Base-by-base conservation (phyloP, 2,888 invertebrate species). In the Halictus quadricinctus region DNA sequence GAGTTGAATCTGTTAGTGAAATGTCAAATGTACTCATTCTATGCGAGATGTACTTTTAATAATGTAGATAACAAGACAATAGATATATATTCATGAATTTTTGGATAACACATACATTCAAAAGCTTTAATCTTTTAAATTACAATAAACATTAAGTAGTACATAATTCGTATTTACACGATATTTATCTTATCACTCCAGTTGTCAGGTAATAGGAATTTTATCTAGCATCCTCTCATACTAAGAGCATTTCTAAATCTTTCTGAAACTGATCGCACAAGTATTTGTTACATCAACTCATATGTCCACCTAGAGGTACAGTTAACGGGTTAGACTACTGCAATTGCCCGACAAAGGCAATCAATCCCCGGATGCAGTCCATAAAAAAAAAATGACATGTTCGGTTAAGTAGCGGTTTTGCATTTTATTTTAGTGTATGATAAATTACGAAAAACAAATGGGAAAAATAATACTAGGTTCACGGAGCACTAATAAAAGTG, bases 71-170 rank as follows among this genome's bases (percentile, higher is more conserved):
- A 87, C 80, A 80, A 83, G 86, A 86, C 74, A 84, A 54, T 81
- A 89, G 80, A 87, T 81, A 85, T 86, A 89, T 85, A 87, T 83
- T 81, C 80, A 82, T 46, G 64, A 81, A 81, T 79, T 76, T 75
- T 87, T 82, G 81, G 80, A 89, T 88, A 88, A 88, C 72, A 87
- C 83, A 87, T 93, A 93, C 93, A 93, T 92, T 93, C 88, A 91
- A 94, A 93, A 93, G 92, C 93, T 93, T 93, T 93, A 94, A 93
- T 93, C 88, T 92, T 92, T 93, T 90, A 93, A 93, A 93, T 93
- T 91, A 93, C 93, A 93, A 89, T 92, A 91, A 93, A 92, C 92
- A 92, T 93, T 91, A 92, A 92, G 91, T 93, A 92, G 91, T 93
- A 93, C 92, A 93, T 91, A 92, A 91, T 92, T 89, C 88, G 88